Conservation (phyloP, 2,888 invertebrate species). For the Habroteleia sp. region DNA sequence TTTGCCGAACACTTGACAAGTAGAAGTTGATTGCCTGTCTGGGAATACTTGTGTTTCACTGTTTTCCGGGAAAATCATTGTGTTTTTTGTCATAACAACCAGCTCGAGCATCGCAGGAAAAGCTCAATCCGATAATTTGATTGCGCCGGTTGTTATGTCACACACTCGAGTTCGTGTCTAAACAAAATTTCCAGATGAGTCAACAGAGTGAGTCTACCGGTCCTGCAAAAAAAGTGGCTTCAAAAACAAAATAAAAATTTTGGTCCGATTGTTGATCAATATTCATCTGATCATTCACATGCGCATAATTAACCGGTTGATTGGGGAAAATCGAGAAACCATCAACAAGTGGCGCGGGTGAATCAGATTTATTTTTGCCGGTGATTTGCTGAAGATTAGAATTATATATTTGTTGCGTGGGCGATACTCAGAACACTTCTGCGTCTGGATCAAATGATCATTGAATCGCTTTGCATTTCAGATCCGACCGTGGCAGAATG, state of each 20-base stretch:
- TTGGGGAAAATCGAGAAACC: neutral
- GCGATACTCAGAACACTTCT: conserved; percentile 22
- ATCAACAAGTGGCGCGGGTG: neutral
- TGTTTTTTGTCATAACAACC: neutral
- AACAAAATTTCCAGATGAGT: conserved; percentile 20
- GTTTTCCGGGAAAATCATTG: neutral
- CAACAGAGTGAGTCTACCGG: neutral
- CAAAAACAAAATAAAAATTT: too few species aligned
- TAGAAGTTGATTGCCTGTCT: conserved; percentile 2
- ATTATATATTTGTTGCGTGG: conserved; percentile 6
- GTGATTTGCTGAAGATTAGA: conserved; percentile 22
- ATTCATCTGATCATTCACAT: neutral
- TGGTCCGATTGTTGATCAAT: neutral
- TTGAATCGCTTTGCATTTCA: conserved; percentile 37
- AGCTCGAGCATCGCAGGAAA: neutral
- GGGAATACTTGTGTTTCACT: too few species aligned
- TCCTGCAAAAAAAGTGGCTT: too few species aligned
- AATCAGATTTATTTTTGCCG: conserved; percentile 33
- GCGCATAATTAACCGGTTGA: neutral
- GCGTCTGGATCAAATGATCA: conserved; percentile 24
- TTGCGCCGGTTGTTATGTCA: neutral
- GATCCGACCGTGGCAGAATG: conserved; percentile 60
- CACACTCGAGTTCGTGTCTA: neutral
- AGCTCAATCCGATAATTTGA: neutral
- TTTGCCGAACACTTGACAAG: conserved; percentile 6